Base-by-base conservation (phyloP, 2,797 vertebrate species). In the Melanotaenia nigrans region DNA sequence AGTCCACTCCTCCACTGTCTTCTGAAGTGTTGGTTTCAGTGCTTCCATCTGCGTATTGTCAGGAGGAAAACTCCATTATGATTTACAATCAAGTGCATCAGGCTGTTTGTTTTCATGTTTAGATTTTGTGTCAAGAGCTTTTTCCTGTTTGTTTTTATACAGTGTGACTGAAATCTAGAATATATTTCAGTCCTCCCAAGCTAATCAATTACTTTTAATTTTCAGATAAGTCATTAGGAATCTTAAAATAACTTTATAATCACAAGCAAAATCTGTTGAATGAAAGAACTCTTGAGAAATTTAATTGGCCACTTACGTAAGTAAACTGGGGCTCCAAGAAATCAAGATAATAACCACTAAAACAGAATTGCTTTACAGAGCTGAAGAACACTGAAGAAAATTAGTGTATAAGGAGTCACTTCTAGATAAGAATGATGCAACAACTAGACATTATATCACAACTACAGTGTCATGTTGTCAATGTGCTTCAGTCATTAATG, bases 1-100 rank as follows among this genome's bases (percentile, higher is more conserved):
- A 42, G 66, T 90, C 97, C 96, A 97, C 24, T 94, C 86, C 38
- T 95, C 92, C 45, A 94, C 47, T 22, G 87, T 14, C 22, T 71
- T 67, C 0, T 81, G 73, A 0, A 94, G 83, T 54, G 61, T 58
- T 20, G 92, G 83, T 63, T 84, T 89, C 68, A 93, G 79, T 68
- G 38, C 49, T 63, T 92, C 92, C 60, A 96, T 77, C 92, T 96
- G 89, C 9, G 65, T 42, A 30, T 5, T 0, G 18, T 1, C 60
- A 78, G 11, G 71, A 32, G 60, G 9, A 65, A 68, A 62, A 65
- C 11, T 30, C 22, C 1, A 53, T 25, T 20, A 63, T 1, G 20
- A 76, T 53, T 51, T 47, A 5, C 8, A 55, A 33, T 9, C 14
- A 20, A 64, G 7, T 14, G 42, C 4, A 20, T 20, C 18, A 24